These are phyloP conservation scores for Drosophila percnosoma DNA, from an alignment of 2,888 invertebrate genomes.

Conservation along the genomic window DNA sequence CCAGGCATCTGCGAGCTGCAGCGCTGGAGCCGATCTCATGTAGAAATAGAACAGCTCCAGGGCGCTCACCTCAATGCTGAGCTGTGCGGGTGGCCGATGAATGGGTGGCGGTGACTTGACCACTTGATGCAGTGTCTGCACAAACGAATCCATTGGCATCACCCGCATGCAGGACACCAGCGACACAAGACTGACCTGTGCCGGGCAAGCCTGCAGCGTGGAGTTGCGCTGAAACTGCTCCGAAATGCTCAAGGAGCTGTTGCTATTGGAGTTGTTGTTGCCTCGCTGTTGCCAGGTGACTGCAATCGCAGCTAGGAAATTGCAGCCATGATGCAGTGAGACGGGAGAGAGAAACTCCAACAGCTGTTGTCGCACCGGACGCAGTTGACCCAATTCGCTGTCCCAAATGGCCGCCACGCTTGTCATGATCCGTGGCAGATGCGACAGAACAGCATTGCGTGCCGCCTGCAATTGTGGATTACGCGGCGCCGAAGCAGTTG, in stretches of 20 bases:
- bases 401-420: slow-evolving; percentile 93
- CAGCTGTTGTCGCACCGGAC: slow-evolving; percentile 90
- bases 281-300: slow-evolving; percentile 93
- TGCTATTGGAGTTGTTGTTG: slow-evolving; percentile 77
- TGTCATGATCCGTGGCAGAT: slow-evolving; percentile 92
- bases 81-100: slow-evolving; percentile 86
- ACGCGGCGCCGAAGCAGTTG: slow-evolving; percentile 76
- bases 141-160: slow-evolving; percentile 93
- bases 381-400: slow-evolving; percentile 87
- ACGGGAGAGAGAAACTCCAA: slow-evolving; percentile 94
- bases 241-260: slow-evolving; percentile 60
- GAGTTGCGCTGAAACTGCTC: slow-evolving; percentile 83
- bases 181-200: slow-evolving; percentile 91
- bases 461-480: slow-evolving; percentile 86
- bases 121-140: slow-evolving; percentile 92
- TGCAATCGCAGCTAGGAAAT: slow-evolving; percentile 92
- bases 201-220: slow-evolving; percentile 87
- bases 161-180: slow-evolving; percentile 92
- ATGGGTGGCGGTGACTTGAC: slow-evolving; percentile 90
- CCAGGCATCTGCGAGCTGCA: slow-evolving; percentile 92
- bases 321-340: slow-evolving; percentile 92
- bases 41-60: slow-evolving; percentile 93
- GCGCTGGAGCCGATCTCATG: slow-evolving; percentile 88
- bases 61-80: slow-evolving; percentile 91
- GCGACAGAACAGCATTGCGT: slow-evolving; percentile 90